phyloP scores from a whole-genome alignment of 2,113 vertebrate genomes.

The Mus spicilegus region DNA sequence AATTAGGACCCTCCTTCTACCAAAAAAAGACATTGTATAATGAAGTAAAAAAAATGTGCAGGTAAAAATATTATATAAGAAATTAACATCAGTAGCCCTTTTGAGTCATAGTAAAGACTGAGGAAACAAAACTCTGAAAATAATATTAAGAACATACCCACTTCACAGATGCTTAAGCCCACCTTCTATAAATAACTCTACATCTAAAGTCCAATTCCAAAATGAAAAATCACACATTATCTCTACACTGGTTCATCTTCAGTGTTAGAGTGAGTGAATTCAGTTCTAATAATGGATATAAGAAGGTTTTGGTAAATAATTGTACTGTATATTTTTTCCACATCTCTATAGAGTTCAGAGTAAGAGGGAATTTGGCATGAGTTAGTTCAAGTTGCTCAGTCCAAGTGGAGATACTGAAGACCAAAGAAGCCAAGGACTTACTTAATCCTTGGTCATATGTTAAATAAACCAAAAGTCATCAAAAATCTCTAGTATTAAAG shows the following conservation, averaged over 20 bases:
- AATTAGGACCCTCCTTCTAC: constrained; percentile 44
- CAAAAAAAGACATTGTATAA: constrained; percentile 77
- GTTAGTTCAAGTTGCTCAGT: not conserved
- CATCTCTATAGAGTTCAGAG: constrained; percentile 8
- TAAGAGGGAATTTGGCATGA: not conserved
- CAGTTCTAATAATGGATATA: not conserved
- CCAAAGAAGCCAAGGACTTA: not conserved
- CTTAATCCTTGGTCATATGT: not conserved
- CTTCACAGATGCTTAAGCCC: not conserved
- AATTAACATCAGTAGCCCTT: not conserved
- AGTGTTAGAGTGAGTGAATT: not conserved
- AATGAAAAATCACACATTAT: not conserved
- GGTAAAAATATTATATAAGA: constrained; percentile 92
- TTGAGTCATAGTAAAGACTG: not conserved
- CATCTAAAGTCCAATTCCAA: not conserved
- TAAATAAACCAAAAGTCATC: constrained; percentile 40
- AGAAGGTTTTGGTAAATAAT: not conserved
- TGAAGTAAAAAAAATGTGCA: constrained; percentile 83
- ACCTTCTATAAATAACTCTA: not conserved
- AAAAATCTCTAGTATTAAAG: not conserved
- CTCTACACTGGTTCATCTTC: not conserved
- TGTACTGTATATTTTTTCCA: not conserved
- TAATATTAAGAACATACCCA: not conserved
- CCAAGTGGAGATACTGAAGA: not conserved
- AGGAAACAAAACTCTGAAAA: constrained; percentile 11